phyloP scores from a whole-genome alignment of 37 sponge, comb jelly and placozoan species.

The Amphimedon queenslandica region DNA sequence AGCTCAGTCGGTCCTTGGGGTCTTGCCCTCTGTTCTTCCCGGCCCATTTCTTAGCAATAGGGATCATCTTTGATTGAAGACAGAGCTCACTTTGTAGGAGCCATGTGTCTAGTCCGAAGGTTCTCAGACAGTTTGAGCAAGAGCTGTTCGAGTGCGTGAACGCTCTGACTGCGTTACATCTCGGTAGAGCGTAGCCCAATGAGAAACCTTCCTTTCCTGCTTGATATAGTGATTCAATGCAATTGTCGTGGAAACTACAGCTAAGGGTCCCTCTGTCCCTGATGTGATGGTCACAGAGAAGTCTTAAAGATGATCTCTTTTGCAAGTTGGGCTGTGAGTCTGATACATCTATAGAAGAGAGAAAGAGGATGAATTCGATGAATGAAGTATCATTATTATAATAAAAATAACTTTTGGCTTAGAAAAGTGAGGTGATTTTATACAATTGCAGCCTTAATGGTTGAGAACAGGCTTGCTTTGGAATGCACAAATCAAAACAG shows the following conservation, averaged over 20 bases:
- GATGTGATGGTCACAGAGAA: too few relatives aligned
- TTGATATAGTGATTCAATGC: slow-evolving; percentile 37
- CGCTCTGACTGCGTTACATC: slow-evolving; percentile 25
- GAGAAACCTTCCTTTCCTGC: slow-evolving; percentile 43
- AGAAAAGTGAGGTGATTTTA: too few relatives aligned
- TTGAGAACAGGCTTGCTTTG: too few relatives aligned
- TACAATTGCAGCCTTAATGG: too few relatives aligned
- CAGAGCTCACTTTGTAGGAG: slow-evolving; percentile 33
- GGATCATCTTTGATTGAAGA: slow-evolving; percentile 30
- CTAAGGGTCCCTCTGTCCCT: too few relatives aligned
- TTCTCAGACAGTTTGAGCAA: neutral
- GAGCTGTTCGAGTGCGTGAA: neutral
- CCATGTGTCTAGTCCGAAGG: slow-evolving; percentile 10
- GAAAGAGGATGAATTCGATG: too few relatives aligned
- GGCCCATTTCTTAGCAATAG: slow-evolving; percentile 4
- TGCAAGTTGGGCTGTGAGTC: too few relatives aligned
- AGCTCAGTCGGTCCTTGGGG: slow-evolving; percentile 30
- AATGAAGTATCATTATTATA: too few relatives aligned
- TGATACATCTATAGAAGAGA: too few relatives aligned
- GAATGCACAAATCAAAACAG: too few relatives aligned
- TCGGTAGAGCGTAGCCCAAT: slow-evolving; percentile 24
- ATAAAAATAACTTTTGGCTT: too few relatives aligned
- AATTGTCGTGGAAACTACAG: slow-evolving; percentile 50
- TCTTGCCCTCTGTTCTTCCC: neutral
- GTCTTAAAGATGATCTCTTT: too few relatives aligned